Percentiles rank a stretch among this genome's conserved stretches.
Evolutionary conservation across 2,113 vertebrate species (phyloP).

Genomic region (Malurus cyaneus): DNA sequence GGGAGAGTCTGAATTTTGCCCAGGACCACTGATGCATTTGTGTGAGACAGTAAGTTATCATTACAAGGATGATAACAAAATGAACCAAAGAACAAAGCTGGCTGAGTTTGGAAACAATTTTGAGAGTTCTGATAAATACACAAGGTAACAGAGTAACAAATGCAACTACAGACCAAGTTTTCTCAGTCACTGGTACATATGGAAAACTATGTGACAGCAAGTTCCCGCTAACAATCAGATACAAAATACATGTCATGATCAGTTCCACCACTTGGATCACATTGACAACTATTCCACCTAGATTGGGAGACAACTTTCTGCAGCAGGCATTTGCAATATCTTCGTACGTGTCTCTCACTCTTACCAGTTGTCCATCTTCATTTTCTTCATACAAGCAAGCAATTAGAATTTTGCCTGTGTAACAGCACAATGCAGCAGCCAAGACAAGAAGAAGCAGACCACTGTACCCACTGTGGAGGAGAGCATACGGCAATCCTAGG

Average conservation of each 20-base stretch:
- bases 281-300: constrained; percentile 72
- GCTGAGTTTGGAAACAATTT: constrained; percentile 77
- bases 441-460: constrained; percentile 76
- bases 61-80: constrained; percentile 77
- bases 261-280: constrained; percentile 77
- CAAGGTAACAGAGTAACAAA: constrained; percentile 77
- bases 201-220: constrained; percentile 77
- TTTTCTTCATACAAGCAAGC: constrained; percentile 79
- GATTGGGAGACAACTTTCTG: constrained; percentile 64
- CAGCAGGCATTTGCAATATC: constrained; percentile 76
- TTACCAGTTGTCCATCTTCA: constrained; percentile 54
- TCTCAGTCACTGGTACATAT: constrained; percentile 60
- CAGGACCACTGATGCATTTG: constrained; percentile 74
- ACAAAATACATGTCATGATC: constrained; percentile 84
- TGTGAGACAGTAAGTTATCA: constrained; percentile 78
- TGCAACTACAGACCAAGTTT: constrained; percentile 72
- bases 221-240: constrained; percentile 78
- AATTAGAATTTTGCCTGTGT: constrained; percentile 81
- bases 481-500: constrained; percentile 76
- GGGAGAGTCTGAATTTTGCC: constrained; percentile 68
- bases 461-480: constrained; percentile 77
- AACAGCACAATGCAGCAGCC: constrained; percentile 77
- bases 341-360: constrained; percentile 77
- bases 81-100: constrained; percentile 82
- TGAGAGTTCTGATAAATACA: constrained; percentile 78